Evolutionary conservation across 1,140 invertebrate species (phyloP).

Genomic region (Paramacrobiotus metropolitanus): DNA sequence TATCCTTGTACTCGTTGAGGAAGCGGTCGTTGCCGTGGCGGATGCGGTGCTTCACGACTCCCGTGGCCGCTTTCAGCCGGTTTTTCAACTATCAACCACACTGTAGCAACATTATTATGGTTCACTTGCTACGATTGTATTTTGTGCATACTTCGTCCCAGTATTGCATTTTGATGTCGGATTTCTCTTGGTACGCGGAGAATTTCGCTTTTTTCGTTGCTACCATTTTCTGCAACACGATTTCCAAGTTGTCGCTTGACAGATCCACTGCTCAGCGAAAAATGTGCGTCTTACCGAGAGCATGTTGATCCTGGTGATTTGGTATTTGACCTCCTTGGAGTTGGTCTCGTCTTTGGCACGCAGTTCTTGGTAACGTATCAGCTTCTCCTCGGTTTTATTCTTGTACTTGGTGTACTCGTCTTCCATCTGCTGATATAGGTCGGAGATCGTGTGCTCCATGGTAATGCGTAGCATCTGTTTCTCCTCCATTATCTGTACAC

Average conservation of each 20-base stretch:
- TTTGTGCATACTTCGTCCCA: not conserved
- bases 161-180: not conserved
- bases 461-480: not conserved
- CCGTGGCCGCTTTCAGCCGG: not conserved
- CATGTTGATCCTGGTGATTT: not conserved
- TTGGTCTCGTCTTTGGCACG: not conserved
- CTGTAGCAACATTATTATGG: too few species aligned
- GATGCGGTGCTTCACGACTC: not conserved
- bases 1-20: not conserved
- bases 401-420: slow-evolving; percentile 3
- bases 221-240: not conserved
- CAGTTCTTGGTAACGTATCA: not conserved
- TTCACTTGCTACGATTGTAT: too few species aligned
- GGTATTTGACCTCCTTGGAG: slow-evolving; percentile 5
- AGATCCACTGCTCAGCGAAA: too few species aligned
- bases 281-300: not conserved
- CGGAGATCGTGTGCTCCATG: not conserved
- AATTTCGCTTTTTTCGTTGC: not conserved
- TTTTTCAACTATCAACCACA: not conserved
- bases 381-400: not conserved
- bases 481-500: not conserved
- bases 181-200: not conserved
- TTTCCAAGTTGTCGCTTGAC: too few species aligned
- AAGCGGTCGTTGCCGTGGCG: not conserved
- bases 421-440: not conserved